Conservation (phyloP, 2,113 vertebrate species). For the Heterotilapia buettikoferi region DNA sequence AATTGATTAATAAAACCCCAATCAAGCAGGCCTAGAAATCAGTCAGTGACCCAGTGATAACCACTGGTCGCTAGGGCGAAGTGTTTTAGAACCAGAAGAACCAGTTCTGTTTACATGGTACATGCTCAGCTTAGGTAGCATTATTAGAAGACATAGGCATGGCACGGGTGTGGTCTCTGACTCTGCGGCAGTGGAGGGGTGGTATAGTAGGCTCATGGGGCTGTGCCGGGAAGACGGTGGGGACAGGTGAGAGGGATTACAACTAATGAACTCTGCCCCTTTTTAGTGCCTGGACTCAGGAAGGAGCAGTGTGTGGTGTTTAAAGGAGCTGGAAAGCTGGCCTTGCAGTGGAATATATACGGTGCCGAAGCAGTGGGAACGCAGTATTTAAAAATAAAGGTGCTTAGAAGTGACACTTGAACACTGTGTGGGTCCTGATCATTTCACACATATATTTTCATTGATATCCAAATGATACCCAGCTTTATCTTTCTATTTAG, state of each 20-base stretch:
- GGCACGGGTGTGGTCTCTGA: not conserved
- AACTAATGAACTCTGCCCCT: not conserved
- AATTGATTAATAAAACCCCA: not conserved
- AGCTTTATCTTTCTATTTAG: not conserved
- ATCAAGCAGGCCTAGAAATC: not conserved
- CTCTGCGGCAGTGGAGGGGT: not conserved
- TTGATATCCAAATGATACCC: not conserved
- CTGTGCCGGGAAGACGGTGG: not conserved
- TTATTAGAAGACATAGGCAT: not conserved
- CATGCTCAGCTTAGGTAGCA: not conserved
- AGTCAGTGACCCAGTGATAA: not conserved
- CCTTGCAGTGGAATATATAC: not conserved
- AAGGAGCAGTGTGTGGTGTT: not conserved
- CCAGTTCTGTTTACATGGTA: not conserved
- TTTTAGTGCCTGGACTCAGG: not conserved
- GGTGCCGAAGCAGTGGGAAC: not conserved
- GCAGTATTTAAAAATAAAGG: not conserved
- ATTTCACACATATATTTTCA: not conserved
- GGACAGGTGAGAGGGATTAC: not conserved
- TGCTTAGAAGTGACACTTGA: not conserved
- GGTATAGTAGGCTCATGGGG: not conserved
- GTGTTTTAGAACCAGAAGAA: not conserved
- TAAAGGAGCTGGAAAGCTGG: not conserved
- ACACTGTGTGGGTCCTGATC: not conserved
- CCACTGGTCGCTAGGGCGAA: not conserved